Base-by-base conservation (phyloP, 2,888 invertebrate genomes). In the Cyclophora punctaria region DNA sequence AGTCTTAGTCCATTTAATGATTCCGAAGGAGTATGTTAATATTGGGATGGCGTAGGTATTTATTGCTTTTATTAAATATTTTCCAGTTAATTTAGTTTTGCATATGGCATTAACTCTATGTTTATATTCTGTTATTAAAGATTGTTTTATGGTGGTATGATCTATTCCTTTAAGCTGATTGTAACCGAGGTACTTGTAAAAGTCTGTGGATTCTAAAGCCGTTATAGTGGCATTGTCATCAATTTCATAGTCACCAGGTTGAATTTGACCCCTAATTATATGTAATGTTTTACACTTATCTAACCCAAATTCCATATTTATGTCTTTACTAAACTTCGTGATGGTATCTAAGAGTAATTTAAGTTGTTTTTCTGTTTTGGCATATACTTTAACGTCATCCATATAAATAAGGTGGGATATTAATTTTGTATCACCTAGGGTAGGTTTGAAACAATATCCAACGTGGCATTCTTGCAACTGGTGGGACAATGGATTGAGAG, bases 401-500 rank as follows among this genome's bases (percentile, higher is more conserved):
- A 42, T 42, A 7, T 42, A 42, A n/a, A 42, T 20, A 7, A 42
- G 20, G 20, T 42, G 42, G 7, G 37, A 20, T 37, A 7, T 46
- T 3, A 37, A n/a, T n/a, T n/a, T 20, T 46, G 6, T 46, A 5
- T 34, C 33, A 34, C 6, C 35, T 5, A 6, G 20, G 42, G 51
- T 3, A 7, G 51, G 49, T 7, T 42, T 35, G 52, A 46, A 41
- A 35, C 43, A 7, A 50, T 52, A 35, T 34, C 45, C 34, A 34
- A 6, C 34, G 33, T 34, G 45, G 33, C 20, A 20, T 33, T 7
- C n/a, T n/a, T 43, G 34, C 34, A 34, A 34, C n/a, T 4, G 53
- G 51, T 34, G 5, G 49, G 51, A 57, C 3, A 57, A 40, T 3
- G 57, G 51, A 6, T 57, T 55, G 2, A 57, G 20, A 5, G 59